A percentile compares a stretch with the other conserved stretches of the same genome.
phyloP scores from a whole-genome alignment of 2,113 vertebrate genomes.

The Emydura subglobosa region DNA sequence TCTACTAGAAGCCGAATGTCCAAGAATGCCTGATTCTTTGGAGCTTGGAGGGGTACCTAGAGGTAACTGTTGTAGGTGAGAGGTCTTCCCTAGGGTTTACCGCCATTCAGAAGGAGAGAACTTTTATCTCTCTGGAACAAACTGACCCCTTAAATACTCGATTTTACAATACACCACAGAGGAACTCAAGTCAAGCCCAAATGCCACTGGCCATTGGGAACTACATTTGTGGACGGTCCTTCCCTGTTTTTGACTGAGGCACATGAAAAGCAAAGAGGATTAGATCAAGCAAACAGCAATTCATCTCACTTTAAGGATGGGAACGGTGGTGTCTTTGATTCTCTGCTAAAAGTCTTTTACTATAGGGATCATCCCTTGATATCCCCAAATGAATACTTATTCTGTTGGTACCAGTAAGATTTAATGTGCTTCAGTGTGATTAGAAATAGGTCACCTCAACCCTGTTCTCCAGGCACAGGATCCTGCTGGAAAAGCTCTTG shows the following conservation, averaged over 20 bases:
- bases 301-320: rapidly evolving
- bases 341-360: rapidly evolving
- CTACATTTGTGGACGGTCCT: neutral
- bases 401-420: neutral
- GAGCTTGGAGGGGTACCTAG: neutral
- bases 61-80: neutral
- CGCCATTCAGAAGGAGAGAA: neutral
- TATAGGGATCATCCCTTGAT: neutral
- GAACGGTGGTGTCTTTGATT: neutral
- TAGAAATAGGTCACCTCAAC: neutral
- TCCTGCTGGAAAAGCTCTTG: neutral
- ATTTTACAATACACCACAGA: neutral
- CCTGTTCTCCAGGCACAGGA: neutral
- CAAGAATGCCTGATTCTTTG: rapidly evolving
- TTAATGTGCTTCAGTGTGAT: neutral
- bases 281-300: neutral
- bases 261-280: neutral
- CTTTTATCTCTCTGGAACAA: rapidly evolving
- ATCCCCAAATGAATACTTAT: neutral
- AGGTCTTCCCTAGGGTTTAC: neutral
- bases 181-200: neutral
- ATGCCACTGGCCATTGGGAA: neutral
- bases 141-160: neutral
- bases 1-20: neutral
- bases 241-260: neutral